phyloP scores from a whole-genome alignment of 2,888 invertebrate species.

The Melangyna quadrimaculata region DNA sequence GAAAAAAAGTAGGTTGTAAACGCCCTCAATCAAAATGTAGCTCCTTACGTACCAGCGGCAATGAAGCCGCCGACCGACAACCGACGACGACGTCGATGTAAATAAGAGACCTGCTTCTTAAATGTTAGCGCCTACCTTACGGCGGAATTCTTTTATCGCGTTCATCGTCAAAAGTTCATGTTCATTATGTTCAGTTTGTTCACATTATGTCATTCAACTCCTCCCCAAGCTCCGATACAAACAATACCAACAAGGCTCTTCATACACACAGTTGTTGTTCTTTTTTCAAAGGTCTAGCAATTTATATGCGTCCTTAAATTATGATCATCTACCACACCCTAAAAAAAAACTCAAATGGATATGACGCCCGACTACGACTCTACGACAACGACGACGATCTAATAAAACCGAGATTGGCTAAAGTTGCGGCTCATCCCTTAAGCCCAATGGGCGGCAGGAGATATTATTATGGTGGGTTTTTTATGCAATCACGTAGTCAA shows the following conservation, averaged over 20 bases:
- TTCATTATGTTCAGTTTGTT: slow-evolving; percentile 51
- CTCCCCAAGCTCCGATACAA: slow-evolving; percentile 1
- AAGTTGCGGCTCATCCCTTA: slow-evolving; percentile 64
- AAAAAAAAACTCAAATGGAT: not conserved
- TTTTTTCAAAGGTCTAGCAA: slow-evolving; percentile 46
- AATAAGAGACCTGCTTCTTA: slow-evolving; percentile 26
- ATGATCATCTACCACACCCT: slow-evolving; percentile 56
- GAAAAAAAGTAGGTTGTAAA: slow-evolving; percentile 20
- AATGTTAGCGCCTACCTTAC: slow-evolving; percentile 37
- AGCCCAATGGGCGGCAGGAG: slow-evolving; percentile 4
- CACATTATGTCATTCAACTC: slow-evolving; percentile 67
- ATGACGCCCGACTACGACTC: slow-evolving; percentile 11
- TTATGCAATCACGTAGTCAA: not conserved
- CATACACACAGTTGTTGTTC: not conserved
- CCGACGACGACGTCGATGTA: not conserved
- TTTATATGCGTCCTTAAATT: slow-evolving; percentile 61
- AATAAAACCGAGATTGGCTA: slow-evolving; percentile 68
- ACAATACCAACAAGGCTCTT: not conserved
- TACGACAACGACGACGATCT: slow-evolving; percentile 32
- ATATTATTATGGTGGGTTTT: not conserved
- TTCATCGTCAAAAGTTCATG: slow-evolving; percentile 60
- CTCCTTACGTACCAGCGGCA: not conserved
- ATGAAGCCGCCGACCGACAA: not conserved
- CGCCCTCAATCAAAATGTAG: not conserved
- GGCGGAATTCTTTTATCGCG: slow-evolving; percentile 54